phyloP scores from a whole-genome alignment of 2,888 invertebrate genomes.

The Labia minor region DNA sequence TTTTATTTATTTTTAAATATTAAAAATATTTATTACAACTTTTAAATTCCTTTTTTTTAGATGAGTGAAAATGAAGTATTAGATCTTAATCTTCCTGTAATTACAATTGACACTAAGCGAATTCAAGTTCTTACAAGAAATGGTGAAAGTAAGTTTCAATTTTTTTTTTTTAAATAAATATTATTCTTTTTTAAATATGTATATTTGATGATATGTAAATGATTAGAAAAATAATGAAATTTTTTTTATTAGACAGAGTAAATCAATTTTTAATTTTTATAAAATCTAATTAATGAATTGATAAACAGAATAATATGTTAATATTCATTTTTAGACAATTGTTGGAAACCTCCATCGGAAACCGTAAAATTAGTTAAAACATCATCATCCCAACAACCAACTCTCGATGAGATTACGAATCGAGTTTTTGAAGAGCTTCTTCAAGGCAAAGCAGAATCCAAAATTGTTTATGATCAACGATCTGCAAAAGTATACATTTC shows the following conservation, averaged over 20 bases:
- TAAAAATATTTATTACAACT: no score
- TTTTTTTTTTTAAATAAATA: conserved; percentile 24
- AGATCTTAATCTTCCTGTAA: conserved; percentile 38
- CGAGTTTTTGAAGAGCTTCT: conserved; percentile 63
- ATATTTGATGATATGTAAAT: conserved; percentile 23
- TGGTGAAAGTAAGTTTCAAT: conserved; percentile 31
- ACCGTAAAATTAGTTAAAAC: conserved; percentile 16
- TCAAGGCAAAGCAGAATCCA: conserved; percentile 48
- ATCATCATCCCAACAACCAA: conserved; percentile 32
- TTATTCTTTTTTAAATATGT: neutral
- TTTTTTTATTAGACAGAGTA: no score
- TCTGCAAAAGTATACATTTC: conserved; percentile 43
- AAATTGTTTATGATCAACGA: conserved; percentile 40
- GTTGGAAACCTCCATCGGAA: conserved; percentile 16
- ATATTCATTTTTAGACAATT: neutral
- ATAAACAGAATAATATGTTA: no score
- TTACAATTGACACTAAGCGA: conserved; percentile 44
- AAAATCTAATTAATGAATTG: no score
- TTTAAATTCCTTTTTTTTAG: conserved; percentile 31
- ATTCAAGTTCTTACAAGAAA: conserved; percentile 42
- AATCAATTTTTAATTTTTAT: no score
- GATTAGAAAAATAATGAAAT: no score
- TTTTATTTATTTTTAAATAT: no score
- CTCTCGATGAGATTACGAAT: conserved; percentile 64
- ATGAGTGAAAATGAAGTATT: conserved; percentile 38